Base-by-base conservation (phyloP, 2,113 vertebrate genomes). In the Pionites leucogaster region DNA sequence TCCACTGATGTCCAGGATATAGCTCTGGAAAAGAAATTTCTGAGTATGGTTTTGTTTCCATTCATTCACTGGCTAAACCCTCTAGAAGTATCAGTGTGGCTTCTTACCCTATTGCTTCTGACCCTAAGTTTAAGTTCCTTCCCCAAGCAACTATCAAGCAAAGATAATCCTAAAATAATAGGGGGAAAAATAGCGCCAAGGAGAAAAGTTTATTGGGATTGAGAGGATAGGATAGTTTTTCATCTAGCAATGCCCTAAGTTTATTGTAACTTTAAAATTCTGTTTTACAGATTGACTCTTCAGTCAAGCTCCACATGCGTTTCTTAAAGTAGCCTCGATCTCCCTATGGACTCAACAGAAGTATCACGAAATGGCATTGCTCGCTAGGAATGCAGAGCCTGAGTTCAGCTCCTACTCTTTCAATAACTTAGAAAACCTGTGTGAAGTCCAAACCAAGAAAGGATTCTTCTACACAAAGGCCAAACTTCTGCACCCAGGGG, bases 401-500 rank as follows among this genome's bases (percentile, higher is more conserved):
- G 98, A 99, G 87, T 98, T 99, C 97, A 98, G 97, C 93, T 96
- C 98, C 76, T 98, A 97, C 83, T 97, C 98, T 94, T 98, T 98
- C 95, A 98, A 98, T 80, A 98, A 96, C 24, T 86, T 98, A 86
- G 98, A 99, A 91, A 98, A 98, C 90, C 87, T 97, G 1, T 97
- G 97, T 84, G 98, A 99, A 93, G 98, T 98, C 59, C 96, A 94
- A 87, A 96, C 98, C 93, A 98, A 98, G 90, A 99, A 99, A 96
- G 98, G 99, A 13, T 75, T 99, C 70, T 99, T 98, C 97, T 99
- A 99, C 97, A 99, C 98, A 96, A 98, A 98, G 28, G 98, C 98
- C 70, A 98, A 98, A 92, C 97, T 98, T 64, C 97, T 99, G 71
- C 98, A 90, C 50, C 89, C 96, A 65, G 69, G 97, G 91, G 98